Evolutionary conservation across 2,888 invertebrate species (phyloP).

Genomic region (Hydriomena furcata): DNA sequence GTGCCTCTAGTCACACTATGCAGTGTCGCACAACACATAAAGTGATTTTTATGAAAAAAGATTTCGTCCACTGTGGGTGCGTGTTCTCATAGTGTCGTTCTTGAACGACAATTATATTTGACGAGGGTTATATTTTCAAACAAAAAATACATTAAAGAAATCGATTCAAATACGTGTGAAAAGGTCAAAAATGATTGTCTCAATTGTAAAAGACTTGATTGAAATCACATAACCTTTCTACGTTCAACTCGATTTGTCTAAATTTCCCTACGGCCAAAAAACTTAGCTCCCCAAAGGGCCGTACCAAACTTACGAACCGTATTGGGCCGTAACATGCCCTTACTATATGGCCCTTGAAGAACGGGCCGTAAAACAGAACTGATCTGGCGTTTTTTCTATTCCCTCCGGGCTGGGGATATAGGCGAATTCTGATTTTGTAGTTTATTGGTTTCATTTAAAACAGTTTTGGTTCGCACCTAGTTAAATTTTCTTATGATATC

Average conservation of each 20-base stretch:
- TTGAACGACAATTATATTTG: too few relatives aligned
- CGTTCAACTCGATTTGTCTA: slow-evolving; percentile 26
- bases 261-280: slow-evolving; percentile 36
- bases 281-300: slow-evolving; percentile 35
- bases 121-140: too few relatives aligned
- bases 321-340: slow-evolving; percentile 31
- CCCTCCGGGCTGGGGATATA: slow-evolving; percentile 20
- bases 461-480: too few relatives aligned
- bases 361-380: slow-evolving; percentile 31
- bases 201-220: slow-evolving; percentile 12
- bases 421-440: slow-evolving; percentile 12
- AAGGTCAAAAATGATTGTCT: too few relatives aligned
- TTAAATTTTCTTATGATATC: too few relatives aligned
- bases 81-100: too few relatives aligned
- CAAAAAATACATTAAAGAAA: too few relatives aligned
- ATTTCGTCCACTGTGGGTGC: too few relatives aligned
- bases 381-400: slow-evolving; percentile 41
- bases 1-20: too few relatives aligned
- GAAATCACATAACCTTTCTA: slow-evolving; percentile 6
- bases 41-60: too few relatives aligned
- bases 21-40: too few relatives aligned
- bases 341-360: slow-evolving; percentile 35
- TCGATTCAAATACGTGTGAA: too few relatives aligned
- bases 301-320: slow-evolving; percentile 28
- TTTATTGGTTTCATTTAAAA: slow-evolving; percentile 4